A percentile compares a stretch with the other conserved stretches of the same genome.
These are phyloP conservation scores for Megalopta genalis DNA, from an alignment of 1,140 invertebrate species.

Conservation along the genomic window DNA sequence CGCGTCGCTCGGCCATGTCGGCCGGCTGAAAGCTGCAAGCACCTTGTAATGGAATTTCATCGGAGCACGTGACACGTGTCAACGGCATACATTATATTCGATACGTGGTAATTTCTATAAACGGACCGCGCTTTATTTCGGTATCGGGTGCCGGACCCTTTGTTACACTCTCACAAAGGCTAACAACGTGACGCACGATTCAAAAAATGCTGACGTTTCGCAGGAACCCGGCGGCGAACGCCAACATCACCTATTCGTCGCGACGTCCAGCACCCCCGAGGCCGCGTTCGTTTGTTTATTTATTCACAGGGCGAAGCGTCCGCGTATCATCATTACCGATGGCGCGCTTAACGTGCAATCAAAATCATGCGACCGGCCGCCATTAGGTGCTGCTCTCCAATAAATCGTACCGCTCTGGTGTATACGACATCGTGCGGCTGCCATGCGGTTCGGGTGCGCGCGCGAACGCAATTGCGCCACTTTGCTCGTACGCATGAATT, in stretches of 20 bases:
- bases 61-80: conserved; percentile 2
- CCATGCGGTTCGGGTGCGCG: neutral
- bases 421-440: conserved; percentile 13
- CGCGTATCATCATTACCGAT: conserved; percentile 28
- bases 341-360: conserved; percentile 24
- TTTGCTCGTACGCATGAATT: conserved; percentile 45
- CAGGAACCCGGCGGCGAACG: no score
- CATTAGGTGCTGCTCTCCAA: conserved; percentile 34
- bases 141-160: neutral
- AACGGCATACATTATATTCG: neutral
- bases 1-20: neutral
- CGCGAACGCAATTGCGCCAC: conserved; percentile 35
- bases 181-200: neutral
- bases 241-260: neutral
- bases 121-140: neutral
- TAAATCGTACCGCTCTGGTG: conserved; percentile 36
- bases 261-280: no score
- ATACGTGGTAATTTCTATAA: neutral
- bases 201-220: neutral
- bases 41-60: conserved; percentile 8
- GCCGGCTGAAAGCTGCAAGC: neutral
- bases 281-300: conserved; percentile 33
- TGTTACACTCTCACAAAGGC: neutral
- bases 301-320: conserved; percentile 14
- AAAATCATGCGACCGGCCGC: conserved; percentile 38